Evolutionary conservation across 2,797 vertebrate genomes (phyloP).

Genomic region (Hippoglossus hippoglossus): DNA sequence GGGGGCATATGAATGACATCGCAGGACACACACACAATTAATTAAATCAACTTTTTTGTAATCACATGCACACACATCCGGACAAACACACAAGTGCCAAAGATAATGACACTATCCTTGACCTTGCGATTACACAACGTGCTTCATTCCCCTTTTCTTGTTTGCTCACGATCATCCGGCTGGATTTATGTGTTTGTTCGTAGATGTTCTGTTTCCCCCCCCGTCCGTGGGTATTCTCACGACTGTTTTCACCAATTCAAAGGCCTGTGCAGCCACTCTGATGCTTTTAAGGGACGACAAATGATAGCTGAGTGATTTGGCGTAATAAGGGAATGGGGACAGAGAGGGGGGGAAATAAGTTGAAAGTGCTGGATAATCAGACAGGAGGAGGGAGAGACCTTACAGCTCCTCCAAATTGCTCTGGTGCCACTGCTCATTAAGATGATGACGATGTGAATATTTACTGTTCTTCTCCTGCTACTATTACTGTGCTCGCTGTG

Average conservation of each 20-base stretch:
- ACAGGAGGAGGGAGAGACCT: conserved; percentile 38
- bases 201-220: not conserved
- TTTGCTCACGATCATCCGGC: conserved; percentile 1
- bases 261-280: not conserved
- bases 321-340: not conserved
- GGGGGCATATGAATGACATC: too few species aligned
- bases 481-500: conserved; percentile 37
- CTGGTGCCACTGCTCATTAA: conserved; percentile 49
- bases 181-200: not conserved
- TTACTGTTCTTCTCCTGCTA: conserved; percentile 54
- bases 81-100: not conserved
- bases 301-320: conserved; percentile 32
- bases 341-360: not conserved
- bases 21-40: not conserved
- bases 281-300: conserved; percentile 11
- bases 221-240: not conserved
- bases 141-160: conserved; percentile 26
- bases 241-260: not conserved
- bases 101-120: conserved; percentile 27
- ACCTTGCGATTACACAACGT: conserved; percentile 32
- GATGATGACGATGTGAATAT: conserved; percentile 61
- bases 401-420: conserved; percentile 39
- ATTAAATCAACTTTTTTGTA: not conserved
- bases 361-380: conserved; percentile 38
- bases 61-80: not conserved